A percentile compares a stretch with the other conserved stretches of the same genome.
phyloP scores from a whole-genome alignment of 2,113 vertebrate species.

The Odontesthes bonariensis region DNA sequence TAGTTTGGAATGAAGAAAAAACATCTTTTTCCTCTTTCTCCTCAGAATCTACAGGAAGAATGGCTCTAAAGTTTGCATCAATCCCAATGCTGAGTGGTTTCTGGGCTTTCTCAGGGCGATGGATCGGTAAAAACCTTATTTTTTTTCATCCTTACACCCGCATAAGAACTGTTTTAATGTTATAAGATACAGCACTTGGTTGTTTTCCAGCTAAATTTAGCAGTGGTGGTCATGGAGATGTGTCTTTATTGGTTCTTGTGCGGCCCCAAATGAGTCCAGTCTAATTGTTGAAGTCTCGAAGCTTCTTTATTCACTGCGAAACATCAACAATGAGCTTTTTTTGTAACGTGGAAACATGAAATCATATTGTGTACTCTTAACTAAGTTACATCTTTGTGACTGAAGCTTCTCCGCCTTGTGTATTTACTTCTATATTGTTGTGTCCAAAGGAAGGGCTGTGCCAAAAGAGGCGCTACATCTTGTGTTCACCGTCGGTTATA shows the following conservation, averaged over 20 bases:
- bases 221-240: not conserved
- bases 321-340: too few species aligned
- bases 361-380: too few species aligned
- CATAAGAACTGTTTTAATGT: not conserved
- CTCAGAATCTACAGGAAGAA: conserved; percentile 34
- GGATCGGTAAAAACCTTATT: conserved; percentile 11
- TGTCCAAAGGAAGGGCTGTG: conserved; percentile 10
- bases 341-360: too few species aligned
- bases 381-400: not conserved
- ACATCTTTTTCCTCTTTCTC: not conserved
- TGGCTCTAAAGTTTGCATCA: not conserved
- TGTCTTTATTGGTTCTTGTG: too few species aligned
- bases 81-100: not conserved
- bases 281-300: too few species aligned
- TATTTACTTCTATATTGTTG: conserved; percentile 20
- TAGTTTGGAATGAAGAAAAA: not conserved
- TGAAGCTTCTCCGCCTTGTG: rapidly evolving
- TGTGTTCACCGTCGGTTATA: not conserved
- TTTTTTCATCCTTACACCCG: too few species aligned
- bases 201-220: too few species aligned
- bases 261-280: too few species aligned
- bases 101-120: rapidly evolving
- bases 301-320: too few species aligned
- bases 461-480: not conserved
- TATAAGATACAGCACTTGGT: not conserved